Percentiles rank a stretch among this genome's conserved stretches.
Evolutionary conservation across 2,888 invertebrate species (phyloP).

Genomic region (Drosophila merina): DNA sequence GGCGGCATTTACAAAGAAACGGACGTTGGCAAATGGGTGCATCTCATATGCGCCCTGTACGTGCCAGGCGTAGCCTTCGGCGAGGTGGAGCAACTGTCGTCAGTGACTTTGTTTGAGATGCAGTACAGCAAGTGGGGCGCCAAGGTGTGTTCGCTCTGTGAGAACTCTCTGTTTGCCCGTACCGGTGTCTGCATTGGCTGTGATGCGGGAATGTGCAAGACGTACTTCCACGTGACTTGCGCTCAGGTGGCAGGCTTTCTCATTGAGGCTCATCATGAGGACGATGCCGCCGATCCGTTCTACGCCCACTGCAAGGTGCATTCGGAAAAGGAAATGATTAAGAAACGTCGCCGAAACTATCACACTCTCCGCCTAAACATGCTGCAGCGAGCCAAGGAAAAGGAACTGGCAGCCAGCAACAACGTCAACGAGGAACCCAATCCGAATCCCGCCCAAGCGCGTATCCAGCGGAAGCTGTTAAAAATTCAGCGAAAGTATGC

Average conservation of each 20-base stretch:
- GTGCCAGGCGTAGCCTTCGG: constrained; percentile 98
- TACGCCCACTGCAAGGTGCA: constrained; percentile 98
- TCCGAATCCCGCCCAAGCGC: constrained; percentile 88
- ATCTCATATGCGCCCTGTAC: constrained; percentile 98
- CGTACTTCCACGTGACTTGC: constrained; percentile 98
- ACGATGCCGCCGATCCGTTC: constrained; percentile 97
- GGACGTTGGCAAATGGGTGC: constrained; percentile 99
- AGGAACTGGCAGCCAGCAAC: constrained; percentile 57
- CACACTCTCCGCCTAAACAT: constrained; percentile 92
- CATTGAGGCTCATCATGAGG: constrained; percentile 95
- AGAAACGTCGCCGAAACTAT: constrained; percentile 92
- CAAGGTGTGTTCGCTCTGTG: constrained; percentile 95
- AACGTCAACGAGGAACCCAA: constrained; percentile 59
- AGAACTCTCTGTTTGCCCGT: constrained; percentile 92
- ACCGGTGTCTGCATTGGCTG: constrained; percentile 98
- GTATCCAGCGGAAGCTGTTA: constrained; percentile 92
- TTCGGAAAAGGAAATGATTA: constrained; percentile 94
- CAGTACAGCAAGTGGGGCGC: constrained; percentile 98
- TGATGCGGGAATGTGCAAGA: constrained; percentile 99
- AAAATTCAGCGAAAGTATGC: constrained; percentile 94
- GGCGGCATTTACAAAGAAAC: constrained; percentile 98
- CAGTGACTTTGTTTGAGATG: constrained; percentile 98
- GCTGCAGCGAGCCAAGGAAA: constrained; percentile 86
- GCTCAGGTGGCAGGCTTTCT: constrained; percentile 96
- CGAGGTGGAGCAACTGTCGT: constrained; percentile 95